Conservation (phyloP, 1,140 invertebrate genomes). For the Pachyrhynchus sulphureomaculatus region DNA sequence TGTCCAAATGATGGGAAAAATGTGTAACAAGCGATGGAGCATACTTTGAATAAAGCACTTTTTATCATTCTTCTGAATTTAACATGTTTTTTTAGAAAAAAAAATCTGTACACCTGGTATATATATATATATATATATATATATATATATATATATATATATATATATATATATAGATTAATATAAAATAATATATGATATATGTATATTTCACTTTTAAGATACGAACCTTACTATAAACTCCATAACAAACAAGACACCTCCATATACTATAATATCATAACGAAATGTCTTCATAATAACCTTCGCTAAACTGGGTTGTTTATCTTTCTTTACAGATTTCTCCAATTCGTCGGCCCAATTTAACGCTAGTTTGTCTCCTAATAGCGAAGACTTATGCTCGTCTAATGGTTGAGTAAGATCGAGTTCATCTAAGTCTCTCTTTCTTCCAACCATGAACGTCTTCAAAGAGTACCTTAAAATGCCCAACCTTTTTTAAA, state of each 20-base stretch:
- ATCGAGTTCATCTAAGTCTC: constrained; percentile 41
- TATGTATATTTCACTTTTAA: too few relatives aligned
- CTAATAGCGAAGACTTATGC: constrained; percentile 40
- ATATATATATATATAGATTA: too few relatives aligned
- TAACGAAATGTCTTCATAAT: constrained; percentile 49
- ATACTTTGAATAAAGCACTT: too few relatives aligned
- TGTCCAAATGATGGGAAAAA: too few relatives aligned
- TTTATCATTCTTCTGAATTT: too few relatives aligned
- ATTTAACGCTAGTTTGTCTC: constrained; percentile 37
- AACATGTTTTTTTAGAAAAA: too few relatives aligned
- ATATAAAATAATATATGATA: too few relatives aligned
- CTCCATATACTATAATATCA: constrained; percentile 47
- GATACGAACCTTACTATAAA: constrained; percentile 42
- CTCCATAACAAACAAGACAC: constrained; percentile 48
- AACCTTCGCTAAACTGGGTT: constrained; percentile 50
- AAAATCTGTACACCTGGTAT: too few relatives aligned
- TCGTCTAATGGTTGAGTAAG: constrained; percentile 39
- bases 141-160: too few relatives aligned
- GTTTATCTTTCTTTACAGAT: constrained; percentile 27
- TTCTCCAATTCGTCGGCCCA: constrained; percentile 40
- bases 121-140: too few relatives aligned
- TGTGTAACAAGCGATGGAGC: too few relatives aligned
- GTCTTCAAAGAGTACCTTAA: constrained; percentile 49
- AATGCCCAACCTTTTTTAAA: constrained; percentile 1
- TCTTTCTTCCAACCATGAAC: constrained; percentile 36